These are phyloP conservation scores for Python bivittatus DNA, from an alignment of 2,113 vertebrate genomes.

Conservation along the genomic window DNA sequence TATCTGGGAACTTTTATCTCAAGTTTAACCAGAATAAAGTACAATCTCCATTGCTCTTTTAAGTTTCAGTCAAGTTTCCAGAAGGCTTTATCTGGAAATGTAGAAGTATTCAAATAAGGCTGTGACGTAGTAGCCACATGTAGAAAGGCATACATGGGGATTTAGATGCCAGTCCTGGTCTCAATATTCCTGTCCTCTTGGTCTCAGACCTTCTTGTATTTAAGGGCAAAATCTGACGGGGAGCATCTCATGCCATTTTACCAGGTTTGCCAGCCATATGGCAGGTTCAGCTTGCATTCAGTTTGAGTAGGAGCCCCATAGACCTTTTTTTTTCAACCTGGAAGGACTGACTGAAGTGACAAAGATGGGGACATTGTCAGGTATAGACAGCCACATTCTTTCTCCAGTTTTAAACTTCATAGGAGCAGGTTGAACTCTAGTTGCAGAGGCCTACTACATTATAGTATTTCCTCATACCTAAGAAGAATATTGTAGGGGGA, in stretches of 20 bases:
- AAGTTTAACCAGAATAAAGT: background rate
- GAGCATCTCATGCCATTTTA: too few species aligned
- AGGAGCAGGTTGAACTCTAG: background rate
- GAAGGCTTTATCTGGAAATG: background rate
- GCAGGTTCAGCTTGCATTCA: background rate
- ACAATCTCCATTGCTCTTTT: background rate
- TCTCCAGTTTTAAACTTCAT: background rate
- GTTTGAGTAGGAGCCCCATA: background rate
- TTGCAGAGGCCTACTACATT: background rate
- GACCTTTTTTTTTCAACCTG: background rate
- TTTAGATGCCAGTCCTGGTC: too few species aligned
- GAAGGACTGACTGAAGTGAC: background rate
- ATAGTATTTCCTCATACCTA: background rate
- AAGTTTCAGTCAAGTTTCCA: background rate
- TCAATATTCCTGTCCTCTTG: too few species aligned
- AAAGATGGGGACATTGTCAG: background rate
- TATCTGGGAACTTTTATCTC: background rate
- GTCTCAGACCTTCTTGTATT: too few species aligned
- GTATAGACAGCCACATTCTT: background rate
- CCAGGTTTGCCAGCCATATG: background rate
- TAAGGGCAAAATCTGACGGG: too few species aligned
- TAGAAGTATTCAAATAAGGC: background rate
- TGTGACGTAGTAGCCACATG: background rate
- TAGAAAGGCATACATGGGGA: background rate
- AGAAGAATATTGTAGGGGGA: background rate